Evolutionary conservation across 2,113 vertebrate genomes (phyloP), one percentile per base, ranked within the genome.

Genomic region (Hucho hucho): DNA sequence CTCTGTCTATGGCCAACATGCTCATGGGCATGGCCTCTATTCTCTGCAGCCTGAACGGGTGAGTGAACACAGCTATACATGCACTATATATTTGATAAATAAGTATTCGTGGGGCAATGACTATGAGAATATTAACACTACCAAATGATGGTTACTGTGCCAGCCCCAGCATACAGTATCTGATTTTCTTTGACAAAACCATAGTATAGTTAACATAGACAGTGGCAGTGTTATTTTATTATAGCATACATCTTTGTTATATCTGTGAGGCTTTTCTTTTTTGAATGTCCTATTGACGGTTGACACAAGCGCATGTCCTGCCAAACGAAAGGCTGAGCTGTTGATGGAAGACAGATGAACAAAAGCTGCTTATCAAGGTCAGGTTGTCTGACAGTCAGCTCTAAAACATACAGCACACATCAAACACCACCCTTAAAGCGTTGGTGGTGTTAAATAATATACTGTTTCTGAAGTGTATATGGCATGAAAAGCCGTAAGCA

Each of bases 11-110:
- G 76, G 90, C 93, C 80, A 98, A 98, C 88, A 91, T 97, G 82
- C 79, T 97, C 72, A 92, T 95, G 76, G 97, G 97, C 58, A 93
- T 98, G 82, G 89, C 92, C 65, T 98, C 97, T 80, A 88, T 98
- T 75, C 95, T 95, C 83, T 94, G 95, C 93, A 96, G 91, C 75
- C 89, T 98, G 24, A 95, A 93, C 24, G 95, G 95, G 96, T 95
- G 84, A 82, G 95, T 83, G 46, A 6, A 49, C 46, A 22, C 46
- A 16, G n/a, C n/a, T n/a, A n/a, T n/a, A n/a, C n/a, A n/a, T n/a
- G n/a, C n/a, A n/a, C n/a, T n/a, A n/a, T n/a, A n/a, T n/a, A n/a
- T n/a, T n/a, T n/a, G n/a, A n/a, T n/a, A n/a, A n/a, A n/a, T n/a
- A n/a, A n/a, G n/a, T n/a, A n/a, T n/a, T n/a, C n/a, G n/a, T n/a